A percentile compares a stretch with the other conserved stretches of the same genome.
These are phyloP conservation scores for Atherinosoma microstoma DNA, from an alignment of 2,797 vertebrate genomes.

Conservation along the genomic window DNA sequence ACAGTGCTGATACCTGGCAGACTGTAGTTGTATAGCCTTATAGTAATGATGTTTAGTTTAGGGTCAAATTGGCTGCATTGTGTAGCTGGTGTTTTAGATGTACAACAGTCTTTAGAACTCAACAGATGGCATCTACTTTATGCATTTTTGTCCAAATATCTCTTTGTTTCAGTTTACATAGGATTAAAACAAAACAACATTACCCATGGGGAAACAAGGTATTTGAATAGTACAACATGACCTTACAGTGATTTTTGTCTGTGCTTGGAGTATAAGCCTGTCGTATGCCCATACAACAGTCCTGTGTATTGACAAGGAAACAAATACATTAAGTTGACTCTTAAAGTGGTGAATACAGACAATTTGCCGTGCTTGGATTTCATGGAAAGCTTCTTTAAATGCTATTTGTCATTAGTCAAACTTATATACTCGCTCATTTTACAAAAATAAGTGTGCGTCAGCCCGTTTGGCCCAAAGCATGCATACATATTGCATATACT, in stretches of 20 bases:
- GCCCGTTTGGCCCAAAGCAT: slow-evolving; percentile 75
- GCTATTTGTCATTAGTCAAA: slow-evolving; percentile 55
- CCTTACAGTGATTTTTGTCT: slow-evolving; percentile 21
- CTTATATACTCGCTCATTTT: slow-evolving; percentile 35
- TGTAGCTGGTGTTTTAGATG: slow-evolving; percentile 43
- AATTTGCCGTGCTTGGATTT: slow-evolving; percentile 52
- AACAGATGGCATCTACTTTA: slow-evolving; percentile 18
- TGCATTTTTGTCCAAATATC: slow-evolving; percentile 18
- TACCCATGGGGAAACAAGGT: slow-evolving; percentile 11
- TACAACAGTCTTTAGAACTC: slow-evolving; percentile 32
- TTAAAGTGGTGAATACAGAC: slow-evolving; percentile 56
- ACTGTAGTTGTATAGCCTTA: slow-evolving; percentile 4
- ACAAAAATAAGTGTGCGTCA: slow-evolving; percentile 48
- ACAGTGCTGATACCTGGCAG: neutral
- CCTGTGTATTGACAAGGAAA: slow-evolving; percentile 22
- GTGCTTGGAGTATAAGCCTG: slow-evolving; percentile 49
- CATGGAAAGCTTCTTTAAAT: slow-evolving; percentile 62
- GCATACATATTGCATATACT: slow-evolving; percentile 84
- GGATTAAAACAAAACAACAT: neutral
- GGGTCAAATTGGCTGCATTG: slow-evolving; percentile 36
- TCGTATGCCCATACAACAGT: slow-evolving; percentile 48
- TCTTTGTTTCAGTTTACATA: slow-evolving; percentile 22
- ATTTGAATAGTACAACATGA: slow-evolving; percentile 24
- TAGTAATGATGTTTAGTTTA: slow-evolving; percentile 22
- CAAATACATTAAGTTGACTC: slow-evolving; percentile 29